phyloP scores from a whole-genome alignment of 2,797 vertebrate species.

The Lepilemur ruficaudatus region DNA sequence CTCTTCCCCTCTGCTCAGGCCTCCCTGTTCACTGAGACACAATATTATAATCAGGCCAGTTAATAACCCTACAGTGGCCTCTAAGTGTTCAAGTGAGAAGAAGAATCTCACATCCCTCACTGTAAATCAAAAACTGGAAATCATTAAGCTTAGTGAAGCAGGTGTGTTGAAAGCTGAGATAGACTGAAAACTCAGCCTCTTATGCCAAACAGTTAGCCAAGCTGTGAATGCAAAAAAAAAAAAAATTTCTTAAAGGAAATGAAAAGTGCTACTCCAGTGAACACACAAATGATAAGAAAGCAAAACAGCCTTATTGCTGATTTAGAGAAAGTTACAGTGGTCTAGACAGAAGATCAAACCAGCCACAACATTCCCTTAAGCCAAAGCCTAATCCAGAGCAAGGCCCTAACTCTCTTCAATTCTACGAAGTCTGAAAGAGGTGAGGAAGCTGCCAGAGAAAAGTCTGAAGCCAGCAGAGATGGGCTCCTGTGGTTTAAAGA shows the following conservation, averaged over 20 bases:
- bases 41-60: neutral
- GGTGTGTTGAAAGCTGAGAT: neutral
- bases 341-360: neutral
- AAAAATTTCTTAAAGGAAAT: neutral
- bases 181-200: neutral
- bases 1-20: neutral
- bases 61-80: neutral
- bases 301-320: neutral
- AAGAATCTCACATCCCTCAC: neutral
- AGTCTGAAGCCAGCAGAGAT: neutral
- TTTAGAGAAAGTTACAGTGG: neutral
- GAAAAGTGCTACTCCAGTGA: neutral
- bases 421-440: neutral
- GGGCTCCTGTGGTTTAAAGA: neutral
- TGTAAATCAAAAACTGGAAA: neutral
- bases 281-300: neutral
- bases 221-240: neutral
- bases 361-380: neutral
- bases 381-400: neutral
- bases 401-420: neutral
- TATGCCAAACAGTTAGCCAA: neutral
- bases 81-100: neutral
- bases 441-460: neutral
- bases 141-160: neutral
- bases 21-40: neutral